Conservation (phyloP, 2,797 vertebrate species). For the Argyrosomus regius region DNA sequence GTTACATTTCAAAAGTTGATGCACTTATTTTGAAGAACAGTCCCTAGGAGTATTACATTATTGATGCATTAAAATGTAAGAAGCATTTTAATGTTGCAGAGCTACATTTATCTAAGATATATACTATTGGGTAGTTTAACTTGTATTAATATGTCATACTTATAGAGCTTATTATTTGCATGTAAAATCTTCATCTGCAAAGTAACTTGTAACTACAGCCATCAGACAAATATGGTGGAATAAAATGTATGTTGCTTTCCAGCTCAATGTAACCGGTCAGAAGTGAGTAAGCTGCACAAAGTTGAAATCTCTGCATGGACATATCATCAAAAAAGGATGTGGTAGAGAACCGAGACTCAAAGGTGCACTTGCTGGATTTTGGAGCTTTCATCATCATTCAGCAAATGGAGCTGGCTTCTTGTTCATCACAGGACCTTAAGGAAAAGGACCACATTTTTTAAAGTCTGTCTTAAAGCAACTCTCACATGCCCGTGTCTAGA, state of each 20-base stretch:
- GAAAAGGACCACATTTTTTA: neutral
- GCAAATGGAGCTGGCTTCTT: neutral
- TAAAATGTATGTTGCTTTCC: neutral
- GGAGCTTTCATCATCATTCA: neutral
- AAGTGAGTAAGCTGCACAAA: neutral
- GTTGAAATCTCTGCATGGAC: neutral
- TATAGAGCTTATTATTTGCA: neutral
- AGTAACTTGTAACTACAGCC: neutral
- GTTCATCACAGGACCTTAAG: neutral
- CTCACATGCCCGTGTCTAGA: neutral
- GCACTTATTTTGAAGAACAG: constrained; percentile 4
- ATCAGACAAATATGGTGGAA: neutral
- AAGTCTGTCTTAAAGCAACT: neutral
- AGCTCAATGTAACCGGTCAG: neutral
- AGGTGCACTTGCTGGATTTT: neutral
- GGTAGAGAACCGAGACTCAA: neutral
- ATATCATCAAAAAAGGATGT: neutral
- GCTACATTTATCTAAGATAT: neutral
- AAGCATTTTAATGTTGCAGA: constrained; percentile 25
- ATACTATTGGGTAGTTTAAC: too few species aligned
- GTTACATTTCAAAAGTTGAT: neutral
- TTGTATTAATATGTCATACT: neutral
- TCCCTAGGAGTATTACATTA: constrained; percentile 11
- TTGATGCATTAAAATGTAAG: constrained; percentile 13
- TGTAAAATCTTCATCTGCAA: neutral